Evolutionary conservation across 2,113 vertebrate genomes (phyloP).

Genomic region (Xyliphius kryptos): DNA sequence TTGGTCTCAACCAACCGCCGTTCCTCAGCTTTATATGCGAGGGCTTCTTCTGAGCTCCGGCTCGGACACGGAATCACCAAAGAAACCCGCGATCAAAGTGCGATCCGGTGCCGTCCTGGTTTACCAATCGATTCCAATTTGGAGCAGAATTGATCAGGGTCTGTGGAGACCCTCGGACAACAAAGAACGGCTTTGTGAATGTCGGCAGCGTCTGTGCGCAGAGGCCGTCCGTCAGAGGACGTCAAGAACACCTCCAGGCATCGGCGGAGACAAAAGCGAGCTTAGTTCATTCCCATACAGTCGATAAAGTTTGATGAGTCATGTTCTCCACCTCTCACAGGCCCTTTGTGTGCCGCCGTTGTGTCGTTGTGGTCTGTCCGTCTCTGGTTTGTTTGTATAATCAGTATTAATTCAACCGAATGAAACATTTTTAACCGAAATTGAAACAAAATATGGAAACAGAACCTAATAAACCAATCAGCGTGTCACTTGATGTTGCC

Average conservation of each 20-base stretch:
- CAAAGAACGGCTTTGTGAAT: conserved; percentile 49
- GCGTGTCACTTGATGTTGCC: too few relatives aligned
- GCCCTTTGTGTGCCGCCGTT: conserved; percentile 15
- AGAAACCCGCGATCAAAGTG: conserved; percentile 11
- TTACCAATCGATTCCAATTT: conserved; percentile 66
- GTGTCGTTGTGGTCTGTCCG: background rate
- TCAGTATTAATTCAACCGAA: too few relatives aligned
- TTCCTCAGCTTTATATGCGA: too few relatives aligned
- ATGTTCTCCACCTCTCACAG: conserved; percentile 33
- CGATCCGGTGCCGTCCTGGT: conserved; percentile 42
- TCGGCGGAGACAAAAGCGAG: conserved; percentile 57
- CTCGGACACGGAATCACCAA: too few relatives aligned
- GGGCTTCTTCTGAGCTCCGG: too few relatives aligned
- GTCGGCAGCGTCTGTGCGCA: conserved; percentile 52
- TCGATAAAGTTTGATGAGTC: conserved; percentile 65
- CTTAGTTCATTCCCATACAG: conserved; percentile 52
- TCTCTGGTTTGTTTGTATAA: too few relatives aligned
- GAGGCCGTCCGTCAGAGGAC: conserved; percentile 42
- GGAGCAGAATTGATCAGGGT: conserved; percentile 53
- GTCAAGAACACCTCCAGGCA: conserved; percentile 46
- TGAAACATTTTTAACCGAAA: too few relatives aligned
- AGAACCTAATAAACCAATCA: too few relatives aligned
- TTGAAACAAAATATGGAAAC: too few relatives aligned
- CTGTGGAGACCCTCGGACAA: conserved; percentile 49
- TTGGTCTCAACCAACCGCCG: background rate